These are phyloP conservation scores for Egretta garzetta DNA, from an alignment of 2,113 vertebrate species.

Conservation along the genomic window DNA sequence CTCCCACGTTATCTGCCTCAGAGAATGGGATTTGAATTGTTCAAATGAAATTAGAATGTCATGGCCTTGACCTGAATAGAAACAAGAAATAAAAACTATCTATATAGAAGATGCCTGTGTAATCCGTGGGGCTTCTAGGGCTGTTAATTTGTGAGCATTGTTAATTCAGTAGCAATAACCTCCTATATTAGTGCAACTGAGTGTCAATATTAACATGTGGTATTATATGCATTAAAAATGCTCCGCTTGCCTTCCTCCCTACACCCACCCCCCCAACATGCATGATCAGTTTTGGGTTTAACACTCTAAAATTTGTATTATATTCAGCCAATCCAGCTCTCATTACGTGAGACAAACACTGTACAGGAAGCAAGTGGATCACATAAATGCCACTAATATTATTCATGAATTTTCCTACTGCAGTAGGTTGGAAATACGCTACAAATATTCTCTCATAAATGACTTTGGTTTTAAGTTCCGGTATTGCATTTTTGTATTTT, in stretches of 20 bases:
- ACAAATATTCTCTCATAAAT: slow-evolving; percentile 65
- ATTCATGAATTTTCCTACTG: slow-evolving; percentile 75
- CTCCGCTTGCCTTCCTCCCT: background rate
- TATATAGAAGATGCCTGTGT: background rate
- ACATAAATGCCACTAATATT: slow-evolving; percentile 76
- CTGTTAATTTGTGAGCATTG: slow-evolving; percentile 37
- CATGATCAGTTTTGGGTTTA: slow-evolving; percentile 35
- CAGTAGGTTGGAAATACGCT: slow-evolving; percentile 56
- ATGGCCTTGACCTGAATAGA: slow-evolving; percentile 49
- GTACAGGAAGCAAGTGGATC: slow-evolving; percentile 67
- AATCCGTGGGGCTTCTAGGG: background rate
- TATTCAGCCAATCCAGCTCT: slow-evolving; percentile 65
- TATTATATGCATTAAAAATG: slow-evolving; percentile 48
- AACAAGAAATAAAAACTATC: background rate
- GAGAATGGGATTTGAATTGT: slow-evolving; percentile 40
- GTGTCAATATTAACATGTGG: slow-evolving; percentile 55
- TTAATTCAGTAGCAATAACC: slow-evolving; percentile 58
- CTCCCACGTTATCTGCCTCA: background rate
- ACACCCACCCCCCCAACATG: background rate
- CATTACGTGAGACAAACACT: slow-evolving; percentile 76
- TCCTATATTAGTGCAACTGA: slow-evolving; percentile 39
- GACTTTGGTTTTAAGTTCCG: slow-evolving; percentile 62
- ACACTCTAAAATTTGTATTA: slow-evolving; percentile 67
- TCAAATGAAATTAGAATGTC: slow-evolving; percentile 59
- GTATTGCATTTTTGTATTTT: slow-evolving; percentile 48